Percentiles rank a stretch among this genome's conserved stretches.
phyloP scores from a whole-genome alignment of 2,113 vertebrate genomes.

The Tragelaphus scriptus region DNA sequence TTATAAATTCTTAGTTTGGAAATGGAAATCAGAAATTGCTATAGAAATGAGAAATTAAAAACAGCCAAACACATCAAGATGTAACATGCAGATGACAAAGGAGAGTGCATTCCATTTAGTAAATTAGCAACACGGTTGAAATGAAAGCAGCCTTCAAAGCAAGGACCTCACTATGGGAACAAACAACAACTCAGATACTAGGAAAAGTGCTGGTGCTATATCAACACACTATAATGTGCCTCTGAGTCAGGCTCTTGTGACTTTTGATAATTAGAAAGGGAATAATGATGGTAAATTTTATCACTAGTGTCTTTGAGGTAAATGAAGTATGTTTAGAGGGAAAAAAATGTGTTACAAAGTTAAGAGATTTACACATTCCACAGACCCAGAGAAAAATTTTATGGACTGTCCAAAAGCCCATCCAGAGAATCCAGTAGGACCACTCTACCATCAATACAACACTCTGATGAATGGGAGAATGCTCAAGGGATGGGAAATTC shows the following conservation, averaged over 20 bases:
- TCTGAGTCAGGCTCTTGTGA: neutral
- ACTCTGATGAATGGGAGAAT: neutral
- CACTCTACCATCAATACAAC: neutral
- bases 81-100: neutral
- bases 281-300: neutral
- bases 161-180: neutral
- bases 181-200: neutral
- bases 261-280: neutral
- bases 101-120: neutral
- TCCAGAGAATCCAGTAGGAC: neutral
- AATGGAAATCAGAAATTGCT: neutral
- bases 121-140: neutral
- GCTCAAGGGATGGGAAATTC: neutral
- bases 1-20: neutral
- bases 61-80: neutral
- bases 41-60: neutral
- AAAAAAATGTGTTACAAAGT: neutral
- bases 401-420: neutral
- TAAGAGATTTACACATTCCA: neutral
- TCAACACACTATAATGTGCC: neutral
- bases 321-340: neutral
- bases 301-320: neutral
- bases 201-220: neutral
- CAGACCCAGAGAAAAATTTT: neutral
- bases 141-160: neutral